Evolutionary conservation across 2,113 vertebrate genomes (phyloP), one percentile per base, ranked within the genome.

Genomic region (Saccopteryx bilineata): DNA sequence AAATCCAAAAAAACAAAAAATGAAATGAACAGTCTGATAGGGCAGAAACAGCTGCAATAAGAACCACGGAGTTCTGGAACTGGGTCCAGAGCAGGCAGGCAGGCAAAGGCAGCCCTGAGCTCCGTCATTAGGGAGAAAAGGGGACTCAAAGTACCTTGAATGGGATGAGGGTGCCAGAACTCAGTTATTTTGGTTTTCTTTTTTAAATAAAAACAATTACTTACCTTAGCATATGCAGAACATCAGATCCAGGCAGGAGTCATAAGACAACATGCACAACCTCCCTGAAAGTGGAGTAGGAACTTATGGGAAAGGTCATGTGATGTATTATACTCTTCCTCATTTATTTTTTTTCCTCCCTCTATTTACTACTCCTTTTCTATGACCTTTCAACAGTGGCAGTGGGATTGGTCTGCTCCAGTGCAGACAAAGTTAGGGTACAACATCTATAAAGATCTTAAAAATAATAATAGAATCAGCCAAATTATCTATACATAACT

Each of bases 391-490:
- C 54, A 54, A 76, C 28, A 2, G 3, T 60, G 5, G 18, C 26
- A 39, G 5, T 52, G 7, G 19, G 21, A 18, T 31, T 21, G 56
- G 1, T 76, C 58, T 10, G 60, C 9, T 9, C 2, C 4, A 26
- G 9, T 50, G 7, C 3, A 82, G 61, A 84, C 14, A 66, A 92
- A 87, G 24, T 17, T 72, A 60, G 5, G 23, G 5, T 50, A 15
- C 3, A 39, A 48, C 24, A 7, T 72, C 18, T 61, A 5, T 18
- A 93, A 11, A 54, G n/a, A 89, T 82, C 72, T 66, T 81, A 8
- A 89, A 95, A 78, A 85, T 63, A 93, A 52, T 68, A 72, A 71
- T 61, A 88, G 54, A 66, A 63, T 8, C 31, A 83, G 88, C 5
- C 74, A 31, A 83, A 90, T 65, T 48, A 39, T 1, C 24, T n/a